Evolutionary conservation across 2,888 invertebrate genomes (phyloP).

Genomic region (Timema podura): DNA sequence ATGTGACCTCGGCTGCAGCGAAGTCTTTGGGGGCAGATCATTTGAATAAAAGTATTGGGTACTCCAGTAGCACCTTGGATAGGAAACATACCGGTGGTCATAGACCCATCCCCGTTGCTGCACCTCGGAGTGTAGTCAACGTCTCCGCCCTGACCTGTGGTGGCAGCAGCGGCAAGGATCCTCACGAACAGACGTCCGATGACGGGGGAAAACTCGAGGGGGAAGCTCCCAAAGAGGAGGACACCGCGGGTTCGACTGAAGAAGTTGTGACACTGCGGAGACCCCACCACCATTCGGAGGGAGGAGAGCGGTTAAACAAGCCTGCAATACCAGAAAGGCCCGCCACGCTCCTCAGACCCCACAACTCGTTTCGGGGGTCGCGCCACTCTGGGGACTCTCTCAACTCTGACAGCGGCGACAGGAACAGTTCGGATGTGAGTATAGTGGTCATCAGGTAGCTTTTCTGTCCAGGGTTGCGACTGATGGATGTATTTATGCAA

Average conservation of each 20-base stretch:
- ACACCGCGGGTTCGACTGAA: slow-evolving; percentile 42
- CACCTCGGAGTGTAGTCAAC: slow-evolving; percentile 46
- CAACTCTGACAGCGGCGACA: slow-evolving; percentile 15
- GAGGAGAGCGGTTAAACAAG: slow-evolving; percentile 52
- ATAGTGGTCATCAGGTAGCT: not conserved
- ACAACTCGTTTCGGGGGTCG: slow-evolving; percentile 25
- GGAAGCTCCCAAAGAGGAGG: slow-evolving; percentile 23
- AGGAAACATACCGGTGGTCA: slow-evolving; percentile 40
- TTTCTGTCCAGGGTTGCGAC: too few relatives aligned
- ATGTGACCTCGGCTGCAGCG: not conserved
- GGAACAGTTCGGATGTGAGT: slow-evolving; percentile 22
- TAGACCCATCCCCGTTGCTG: slow-evolving; percentile 51
- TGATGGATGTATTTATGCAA: too few relatives aligned
- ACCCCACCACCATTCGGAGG: slow-evolving; percentile 36
- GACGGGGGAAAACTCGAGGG: slow-evolving; percentile 35
- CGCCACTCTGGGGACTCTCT: slow-evolving; percentile 21
- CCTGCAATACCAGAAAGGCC: slow-evolving; percentile 80
- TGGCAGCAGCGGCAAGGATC: slow-evolving; percentile 16
- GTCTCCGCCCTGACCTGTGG: not conserved
- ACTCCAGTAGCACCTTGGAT: slow-evolving; percentile 32
- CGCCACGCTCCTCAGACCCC: slow-evolving; percentile 58
- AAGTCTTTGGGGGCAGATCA: not conserved
- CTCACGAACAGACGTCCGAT: slow-evolving; percentile 37
- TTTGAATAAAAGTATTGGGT: not conserved
- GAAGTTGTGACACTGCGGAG: slow-evolving; percentile 48